Conservation (phyloP, 2,888 invertebrate genomes). For the Nymphalis urticae region DNA sequence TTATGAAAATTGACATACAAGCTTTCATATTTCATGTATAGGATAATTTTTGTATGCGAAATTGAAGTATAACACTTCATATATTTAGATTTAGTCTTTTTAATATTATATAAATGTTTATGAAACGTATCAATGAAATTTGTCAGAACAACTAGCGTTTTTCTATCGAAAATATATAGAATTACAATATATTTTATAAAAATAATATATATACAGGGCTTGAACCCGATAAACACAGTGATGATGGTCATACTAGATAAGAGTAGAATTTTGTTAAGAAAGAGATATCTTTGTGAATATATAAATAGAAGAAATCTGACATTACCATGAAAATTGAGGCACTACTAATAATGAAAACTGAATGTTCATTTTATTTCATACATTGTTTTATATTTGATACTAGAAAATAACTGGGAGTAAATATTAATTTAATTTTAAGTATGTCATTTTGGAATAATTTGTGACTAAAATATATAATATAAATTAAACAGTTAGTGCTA, state of each 20-base stretch:
- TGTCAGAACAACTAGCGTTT: too few species aligned
- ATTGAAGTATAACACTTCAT: too few species aligned
- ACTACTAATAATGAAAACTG: neutral
- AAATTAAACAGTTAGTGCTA: neutral
- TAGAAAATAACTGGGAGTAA: too few species aligned
- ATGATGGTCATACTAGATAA: neutral
- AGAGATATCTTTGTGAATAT: conserved; percentile 8
- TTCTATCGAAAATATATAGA: neutral
- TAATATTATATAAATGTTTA: too few species aligned
- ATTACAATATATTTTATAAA: neutral
- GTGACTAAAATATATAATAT: too few species aligned
- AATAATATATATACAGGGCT: neutral
- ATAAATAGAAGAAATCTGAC: conserved; percentile 7
- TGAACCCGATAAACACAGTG: neutral
- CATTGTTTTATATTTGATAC: too few species aligned
- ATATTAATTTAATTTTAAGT: too few species aligned
- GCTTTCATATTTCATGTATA: too few species aligned
- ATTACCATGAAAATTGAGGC: neutral
- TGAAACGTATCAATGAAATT: too few species aligned
- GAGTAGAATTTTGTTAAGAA: neutral
- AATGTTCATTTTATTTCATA: neutral
- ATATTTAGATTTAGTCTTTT: too few species aligned
- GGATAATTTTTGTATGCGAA: too few species aligned
- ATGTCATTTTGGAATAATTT: neutral
- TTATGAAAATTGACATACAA: too few species aligned